Conservation (phyloP, 2,888 invertebrate species). For the Nematopogon swammerdamellus region DNA sequence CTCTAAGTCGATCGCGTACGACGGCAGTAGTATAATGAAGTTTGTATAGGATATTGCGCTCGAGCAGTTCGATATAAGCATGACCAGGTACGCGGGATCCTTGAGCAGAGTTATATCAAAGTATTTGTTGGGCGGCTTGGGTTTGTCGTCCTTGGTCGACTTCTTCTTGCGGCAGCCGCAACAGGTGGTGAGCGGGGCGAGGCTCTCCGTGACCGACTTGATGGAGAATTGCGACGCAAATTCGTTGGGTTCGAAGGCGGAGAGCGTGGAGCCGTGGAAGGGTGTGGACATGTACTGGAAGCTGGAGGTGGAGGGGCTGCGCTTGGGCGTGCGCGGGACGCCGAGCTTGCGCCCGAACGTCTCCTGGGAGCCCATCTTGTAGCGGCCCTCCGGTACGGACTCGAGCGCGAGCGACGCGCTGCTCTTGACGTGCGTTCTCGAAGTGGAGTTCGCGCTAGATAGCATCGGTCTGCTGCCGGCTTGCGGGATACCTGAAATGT, state of each 20-base stretch:
- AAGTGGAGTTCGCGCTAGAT: slow-evolving; percentile 25
- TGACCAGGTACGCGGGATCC: slow-evolving; percentile 79
- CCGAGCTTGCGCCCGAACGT: slow-evolving; percentile 35
- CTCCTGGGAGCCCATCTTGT: slow-evolving; percentile 34
- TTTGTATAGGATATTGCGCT: slow-evolving; percentile 86
- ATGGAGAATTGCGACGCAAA: slow-evolving; percentile 76
- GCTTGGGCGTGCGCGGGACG: slow-evolving; percentile 53
- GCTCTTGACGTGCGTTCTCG: slow-evolving; percentile 58
- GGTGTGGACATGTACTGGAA: slow-evolving; percentile 84
- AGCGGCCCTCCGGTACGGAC: slow-evolving; percentile 66
- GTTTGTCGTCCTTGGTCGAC: slow-evolving; percentile 23
- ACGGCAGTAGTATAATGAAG: slow-evolving; percentile 77
- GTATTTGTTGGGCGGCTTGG: slow-evolving; percentile 55
- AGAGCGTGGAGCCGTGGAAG: slow-evolving; percentile 80
- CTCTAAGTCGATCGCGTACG: slow-evolving; percentile 67
- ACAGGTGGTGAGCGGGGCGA: slow-evolving; percentile 41
- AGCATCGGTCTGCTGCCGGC: slow-evolving; percentile 54
- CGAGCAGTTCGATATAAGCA: slow-evolving; percentile 80
- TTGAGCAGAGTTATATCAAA: slow-evolving; percentile 71
- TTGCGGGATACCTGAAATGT: slow-evolving; percentile 57
- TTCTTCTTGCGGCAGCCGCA: slow-evolving; percentile 36
- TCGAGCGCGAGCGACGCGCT: slow-evolving; percentile 60
- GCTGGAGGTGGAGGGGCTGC: slow-evolving; percentile 75
- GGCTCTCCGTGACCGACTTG: slow-evolving; percentile 61
- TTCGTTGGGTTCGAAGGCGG: slow-evolving; percentile 71